These are phyloP conservation scores for Neodiprion lecontei DNA, from an alignment of 1,140 invertebrate genomes.

Conservation along the genomic window DNA sequence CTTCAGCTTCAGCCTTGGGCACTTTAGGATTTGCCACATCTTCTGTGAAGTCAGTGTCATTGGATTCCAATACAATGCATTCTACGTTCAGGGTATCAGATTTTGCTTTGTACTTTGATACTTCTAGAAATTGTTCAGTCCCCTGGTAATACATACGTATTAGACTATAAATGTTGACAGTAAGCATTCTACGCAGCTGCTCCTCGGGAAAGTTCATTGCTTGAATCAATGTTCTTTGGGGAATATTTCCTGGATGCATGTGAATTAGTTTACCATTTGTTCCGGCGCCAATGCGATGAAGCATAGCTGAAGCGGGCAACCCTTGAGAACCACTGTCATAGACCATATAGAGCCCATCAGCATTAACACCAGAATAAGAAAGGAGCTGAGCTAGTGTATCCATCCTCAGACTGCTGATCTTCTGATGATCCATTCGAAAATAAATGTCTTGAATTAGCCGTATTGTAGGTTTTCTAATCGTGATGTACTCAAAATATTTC, in stretches of 20 bases:
- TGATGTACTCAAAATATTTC: slow-evolving; percentile 85
- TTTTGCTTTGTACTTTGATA: not conserved
- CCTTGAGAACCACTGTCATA: slow-evolving; percentile 89
- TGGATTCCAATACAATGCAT: slow-evolving; percentile 15
- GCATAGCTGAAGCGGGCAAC: slow-evolving; percentile 80
- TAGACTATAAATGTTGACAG: slow-evolving; percentile 77
- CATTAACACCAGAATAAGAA: slow-evolving; percentile 79
- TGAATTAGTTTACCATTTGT: slow-evolving; percentile 74
- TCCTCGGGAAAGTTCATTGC: slow-evolving; percentile 79
- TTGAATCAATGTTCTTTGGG: slow-evolving; percentile 77
- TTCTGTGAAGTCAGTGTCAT: slow-evolving; percentile 6
- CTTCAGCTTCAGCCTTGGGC: slow-evolving; percentile 29
- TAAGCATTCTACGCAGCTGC: slow-evolving; percentile 70
- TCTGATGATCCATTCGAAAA: slow-evolving; percentile 75
- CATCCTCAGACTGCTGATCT: slow-evolving; percentile 80
- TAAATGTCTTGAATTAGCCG: slow-evolving; percentile 80
- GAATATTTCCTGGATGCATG: slow-evolving; percentile 79
- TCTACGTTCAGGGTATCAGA: not conserved
- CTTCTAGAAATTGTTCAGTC: slow-evolving; percentile 35
- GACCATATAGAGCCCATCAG: slow-evolving; percentile 79
- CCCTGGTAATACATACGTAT: slow-evolving; percentile 70
- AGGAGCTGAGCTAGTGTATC: slow-evolving; percentile 90
- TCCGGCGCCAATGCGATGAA: slow-evolving; percentile 73
- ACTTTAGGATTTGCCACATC: slow-evolving; percentile 21
- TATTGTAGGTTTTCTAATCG: slow-evolving; percentile 78